A percentile compares a stretch with the other conserved stretches of the same genome.
These are phyloP conservation scores for Brachionus asplanchnoidis DNA, from an alignment of 1,140 invertebrate genomes.

Conservation along the genomic window DNA sequence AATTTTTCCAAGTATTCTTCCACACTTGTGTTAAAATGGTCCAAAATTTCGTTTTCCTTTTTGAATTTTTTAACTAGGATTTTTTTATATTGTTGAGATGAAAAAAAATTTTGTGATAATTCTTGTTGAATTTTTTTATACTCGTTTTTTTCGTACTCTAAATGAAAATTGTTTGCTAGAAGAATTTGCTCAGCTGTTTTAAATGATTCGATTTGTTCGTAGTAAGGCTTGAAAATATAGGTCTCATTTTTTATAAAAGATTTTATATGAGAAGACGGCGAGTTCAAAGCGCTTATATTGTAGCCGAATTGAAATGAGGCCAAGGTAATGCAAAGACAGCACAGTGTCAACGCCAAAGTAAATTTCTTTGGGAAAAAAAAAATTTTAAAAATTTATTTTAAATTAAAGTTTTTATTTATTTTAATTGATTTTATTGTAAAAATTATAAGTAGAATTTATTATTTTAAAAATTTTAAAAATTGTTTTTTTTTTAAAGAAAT, in stretches of 20 bases:
- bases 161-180: background rate
- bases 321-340: background rate
- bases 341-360: background rate
- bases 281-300: conserved; percentile 23
- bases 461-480: too few relatives aligned
- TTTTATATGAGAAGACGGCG: conserved; percentile 3
- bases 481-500: too few relatives aligned
- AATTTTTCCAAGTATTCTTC: background rate
- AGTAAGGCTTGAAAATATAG: background rate
- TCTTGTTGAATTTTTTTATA: background rate
- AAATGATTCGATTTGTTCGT: background rate
- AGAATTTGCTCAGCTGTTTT: background rate
- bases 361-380: background rate
- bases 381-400: too few relatives aligned
- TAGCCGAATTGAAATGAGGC: conserved; percentile 36
- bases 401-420: too few relatives aligned
- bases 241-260: background rate
- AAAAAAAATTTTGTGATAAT: background rate
- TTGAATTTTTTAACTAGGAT: background rate
- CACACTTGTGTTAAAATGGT: background rate
- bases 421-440: too few relatives aligned
- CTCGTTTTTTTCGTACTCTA: background rate
- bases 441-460: too few relatives aligned
- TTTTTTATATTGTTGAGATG: background rate
- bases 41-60: background rate